Conservation (phyloP, 1,140 invertebrate species). For the Aleiodes sp. region DNA sequence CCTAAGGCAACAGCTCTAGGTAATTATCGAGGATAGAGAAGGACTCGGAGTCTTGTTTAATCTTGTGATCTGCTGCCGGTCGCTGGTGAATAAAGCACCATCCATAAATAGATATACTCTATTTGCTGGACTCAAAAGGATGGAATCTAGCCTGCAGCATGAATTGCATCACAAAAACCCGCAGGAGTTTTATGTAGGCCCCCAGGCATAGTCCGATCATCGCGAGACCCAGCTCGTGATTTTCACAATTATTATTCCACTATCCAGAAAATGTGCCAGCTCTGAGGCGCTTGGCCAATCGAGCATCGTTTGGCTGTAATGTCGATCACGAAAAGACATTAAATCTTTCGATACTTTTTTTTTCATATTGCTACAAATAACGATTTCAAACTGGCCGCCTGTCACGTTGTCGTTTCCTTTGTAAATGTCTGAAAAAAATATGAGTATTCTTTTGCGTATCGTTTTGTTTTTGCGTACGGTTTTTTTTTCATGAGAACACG, state of each 20-base stretch:
- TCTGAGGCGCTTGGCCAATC: background rate
- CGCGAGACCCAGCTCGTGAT: slow-evolving; percentile 38
- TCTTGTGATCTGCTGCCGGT: slow-evolving; percentile 54
- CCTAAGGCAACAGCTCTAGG: slow-evolving; percentile 46
- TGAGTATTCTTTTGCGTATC: background rate
- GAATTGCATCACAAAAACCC: slow-evolving; percentile 55
- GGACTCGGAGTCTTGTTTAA: slow-evolving; percentile 59
- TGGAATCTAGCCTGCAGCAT: slow-evolving; percentile 44
- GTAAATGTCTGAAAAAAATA: background rate
- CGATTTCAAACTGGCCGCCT: background rate
- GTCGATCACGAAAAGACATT: slow-evolving; percentile 16
- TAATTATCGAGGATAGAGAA: slow-evolving; percentile 59
- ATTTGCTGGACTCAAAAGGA: background rate
- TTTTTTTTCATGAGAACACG: background rate
- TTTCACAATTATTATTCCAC: slow-evolving; percentile 44
- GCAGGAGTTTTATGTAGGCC: background rate
- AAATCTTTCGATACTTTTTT: background rate
- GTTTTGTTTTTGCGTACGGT: background rate
- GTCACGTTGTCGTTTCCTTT: background rate
- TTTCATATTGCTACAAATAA: background rate
- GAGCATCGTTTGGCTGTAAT: background rate
- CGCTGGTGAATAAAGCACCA: background rate
- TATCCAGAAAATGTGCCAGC: slow-evolving; percentile 1
- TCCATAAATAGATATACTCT: slow-evolving; percentile 9
- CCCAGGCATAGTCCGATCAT: slow-evolving; percentile 21